phyloP scores from a whole-genome alignment of 2,113 vertebrate species.

The Ardeotis arabs region DNA sequence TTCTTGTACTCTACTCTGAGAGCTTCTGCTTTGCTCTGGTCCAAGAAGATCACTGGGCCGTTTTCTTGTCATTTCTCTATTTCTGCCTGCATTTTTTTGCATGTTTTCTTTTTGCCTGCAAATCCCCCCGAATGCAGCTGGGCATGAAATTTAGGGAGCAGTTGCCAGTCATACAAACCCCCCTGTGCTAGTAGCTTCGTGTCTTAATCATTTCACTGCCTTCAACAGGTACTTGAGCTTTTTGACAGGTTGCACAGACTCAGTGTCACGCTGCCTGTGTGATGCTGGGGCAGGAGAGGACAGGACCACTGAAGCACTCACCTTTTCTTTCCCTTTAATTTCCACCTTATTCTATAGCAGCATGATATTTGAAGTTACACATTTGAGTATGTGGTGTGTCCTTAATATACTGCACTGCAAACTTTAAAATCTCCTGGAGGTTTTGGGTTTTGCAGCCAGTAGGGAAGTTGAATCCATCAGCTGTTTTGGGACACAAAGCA shows the following conservation, averaged over 20 bases:
- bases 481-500: not conserved
- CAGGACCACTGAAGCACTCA: not conserved
- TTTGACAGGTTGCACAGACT: not conserved
- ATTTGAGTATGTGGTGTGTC: not conserved
- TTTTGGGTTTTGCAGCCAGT: not conserved
- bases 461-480: fast-evolving
- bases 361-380: not conserved
- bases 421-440: not conserved
- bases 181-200: not conserved
- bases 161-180: not conserved
- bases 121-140: not conserved
- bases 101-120: fast-evolving
- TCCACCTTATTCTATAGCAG: not conserved
- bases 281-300: not conserved
- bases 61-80: not conserved
- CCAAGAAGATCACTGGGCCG: not conserved
- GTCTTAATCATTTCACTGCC: not conserved
- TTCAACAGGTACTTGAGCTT: not conserved
- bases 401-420: not conserved
- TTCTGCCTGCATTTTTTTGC: not conserved
- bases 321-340: not conserved
- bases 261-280: not conserved
- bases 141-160: not conserved
- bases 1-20: not conserved
- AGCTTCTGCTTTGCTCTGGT: not conserved